A percentile compares a stretch with the other conserved stretches of the same genome.
Conservation (phyloP, 2,888 invertebrate genomes). For the Notocelia uddmanniana region DNA sequence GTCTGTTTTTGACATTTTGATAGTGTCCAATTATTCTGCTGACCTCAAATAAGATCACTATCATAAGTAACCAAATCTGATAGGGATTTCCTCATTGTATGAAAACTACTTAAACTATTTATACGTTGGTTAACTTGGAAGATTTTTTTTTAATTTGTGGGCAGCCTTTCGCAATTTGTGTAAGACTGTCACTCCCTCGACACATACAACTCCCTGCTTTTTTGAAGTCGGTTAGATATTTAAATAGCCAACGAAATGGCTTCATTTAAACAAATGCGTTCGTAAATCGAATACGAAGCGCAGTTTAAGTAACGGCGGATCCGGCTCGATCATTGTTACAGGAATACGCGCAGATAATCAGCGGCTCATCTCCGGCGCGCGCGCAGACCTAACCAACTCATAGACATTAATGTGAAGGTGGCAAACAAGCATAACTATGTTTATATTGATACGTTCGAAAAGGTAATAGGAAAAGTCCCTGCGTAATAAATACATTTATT, state of each 20-base stretch:
- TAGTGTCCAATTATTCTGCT: background rate
- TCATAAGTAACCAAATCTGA: background rate
- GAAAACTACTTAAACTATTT: too few species aligned
- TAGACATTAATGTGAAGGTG: too few species aligned
- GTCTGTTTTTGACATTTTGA: background rate
- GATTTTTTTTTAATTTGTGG: background rate
- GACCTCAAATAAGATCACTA: background rate
- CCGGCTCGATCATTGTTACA: slow-evolving; percentile 43
- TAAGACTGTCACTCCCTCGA: too few species aligned
- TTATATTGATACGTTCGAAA: too few species aligned
- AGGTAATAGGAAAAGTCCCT: too few species aligned
- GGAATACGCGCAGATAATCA: slow-evolving; percentile 44
- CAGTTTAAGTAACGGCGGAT: slow-evolving; percentile 36
- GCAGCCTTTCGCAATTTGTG: background rate
- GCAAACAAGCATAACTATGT: too few species aligned
- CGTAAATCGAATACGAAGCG: slow-evolving; percentile 27
- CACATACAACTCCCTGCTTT: too few species aligned
- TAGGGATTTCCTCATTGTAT: background rate
- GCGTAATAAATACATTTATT: too few species aligned
- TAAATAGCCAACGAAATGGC: background rate
- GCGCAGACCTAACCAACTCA: background rate
- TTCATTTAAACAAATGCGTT: slow-evolving; percentile 20
- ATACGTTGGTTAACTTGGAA: background rate
- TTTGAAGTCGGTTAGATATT: background rate
- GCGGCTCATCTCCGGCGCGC: slow-evolving; percentile 32